Base-by-base conservation (phyloP, 2,113 vertebrate genomes). In the Semicossyphus pulcher region DNA sequence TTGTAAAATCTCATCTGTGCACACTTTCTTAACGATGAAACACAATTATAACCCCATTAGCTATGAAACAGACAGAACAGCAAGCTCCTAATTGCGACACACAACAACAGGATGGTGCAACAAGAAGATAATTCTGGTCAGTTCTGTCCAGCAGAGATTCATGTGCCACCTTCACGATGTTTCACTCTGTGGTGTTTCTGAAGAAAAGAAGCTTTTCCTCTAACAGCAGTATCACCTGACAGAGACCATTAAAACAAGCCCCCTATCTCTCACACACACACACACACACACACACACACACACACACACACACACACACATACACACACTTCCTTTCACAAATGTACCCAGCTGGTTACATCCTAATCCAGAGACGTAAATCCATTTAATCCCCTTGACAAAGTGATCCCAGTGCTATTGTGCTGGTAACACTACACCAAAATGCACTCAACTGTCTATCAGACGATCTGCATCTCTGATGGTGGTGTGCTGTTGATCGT, bases 371-470 rank as follows among this genome's bases (percentile, higher is more conserved):
- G 56, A 82, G 75, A 83, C 74, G 52, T 84, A 90, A 93, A 93
- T 89, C 89, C 89, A 87, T 86, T 89, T 90, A 93, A 93, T 91
- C 88, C 91, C 88, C 78, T 79, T 86, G 87, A 90, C 88, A 90
- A 91, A 92, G 87, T 84, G 87, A 91, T 89, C 83, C 85, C 81
- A 76, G 67, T 69, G 84, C 84, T 78, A 91, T 93, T 93, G 92
- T 92, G 81, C 75, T 79, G 57, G 81, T 88, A 89, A 91, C 82
- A 72, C 80, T 87, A 89, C 78, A 92, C 85, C 66, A 74, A 84
- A 90, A 89, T 87, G 83, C 80, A 86, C 86, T 90, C 76, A 76
- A 74, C 85, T 87, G 72, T 83, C 82, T 81, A 87, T 84, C 81
- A 82, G 72, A 73, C 20, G 31, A 86, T 86, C 79, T 75, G 70